Evolutionary conservation across 2,113 vertebrate genomes (phyloP), one percentile per base, ranked within the genome.

Genomic region (Telmatochromis bifrenatus): DNA sequence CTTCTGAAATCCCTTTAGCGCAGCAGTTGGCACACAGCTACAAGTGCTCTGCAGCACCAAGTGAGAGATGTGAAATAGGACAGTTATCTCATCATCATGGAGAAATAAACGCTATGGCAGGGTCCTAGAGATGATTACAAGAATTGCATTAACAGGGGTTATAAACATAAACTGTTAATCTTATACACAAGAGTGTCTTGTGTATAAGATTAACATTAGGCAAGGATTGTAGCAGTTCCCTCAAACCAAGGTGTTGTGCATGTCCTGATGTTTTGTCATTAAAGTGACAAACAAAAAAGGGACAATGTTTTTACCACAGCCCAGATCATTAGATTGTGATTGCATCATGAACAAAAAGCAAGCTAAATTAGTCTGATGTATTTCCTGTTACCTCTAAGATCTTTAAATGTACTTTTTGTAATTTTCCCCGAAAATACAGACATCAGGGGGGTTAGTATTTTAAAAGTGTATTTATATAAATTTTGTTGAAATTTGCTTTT

Each of bases 1-100:
- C 83, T 75, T 87, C 79, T 84, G 31, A 83, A 85, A 73, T 85
- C 77, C 89, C 90, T 80, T 82, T 21, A 87, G 86, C 84, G 80
- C 82, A 92, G 79, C 62, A 84, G 85, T 85, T 93, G 87, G 65
- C 92, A 86, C 84, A 47, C 62, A 91, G 88, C 92, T 89, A 85
- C 93, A 85, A 89, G 84, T 86, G 86, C 73, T 89, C 79, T 83
- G 84, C 87, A 81, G 85, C 85, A 81, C 68, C 19, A 11, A 86
- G 79, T 35, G 79, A 89, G 86, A 47, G 53, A 70, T 37, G 17
- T 85, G 54, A 80, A 82, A 70, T 4, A 62, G 82, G 55, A 62
- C 70, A 19, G 33, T 81, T 85, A 47, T 80, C 51, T 85, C 45
- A 77, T 83, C 35, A 5, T 8, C 56, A 4, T 11, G 75, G 58